Percentiles rank a stretch among this genome's conserved stretches.
Conservation (phyloP, 1,140 invertebrate genomes). For the Penaeus japonicus region DNA sequence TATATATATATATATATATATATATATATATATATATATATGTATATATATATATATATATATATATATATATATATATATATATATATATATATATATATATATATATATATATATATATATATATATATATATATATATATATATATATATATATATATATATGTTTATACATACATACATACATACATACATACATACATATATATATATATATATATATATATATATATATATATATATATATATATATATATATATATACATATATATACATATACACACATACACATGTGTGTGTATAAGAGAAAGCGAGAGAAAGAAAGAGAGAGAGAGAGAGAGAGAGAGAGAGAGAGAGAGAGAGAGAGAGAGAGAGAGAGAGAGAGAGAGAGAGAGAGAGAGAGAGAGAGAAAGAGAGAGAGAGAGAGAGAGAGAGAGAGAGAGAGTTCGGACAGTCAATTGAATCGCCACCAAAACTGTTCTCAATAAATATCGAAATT, state of each 20-base stretch:
- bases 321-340: too few species aligned
- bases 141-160: background rate
- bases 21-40: background rate
- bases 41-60: background rate
- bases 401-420: background rate
- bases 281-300: background rate
- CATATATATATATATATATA: background rate
- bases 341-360: too few species aligned
- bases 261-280: constrained; percentile 21
- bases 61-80: background rate
- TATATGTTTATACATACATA: background rate
- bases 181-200: background rate
- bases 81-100: background rate
- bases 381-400: background rate
- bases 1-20: background rate
- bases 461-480: too few species aligned
- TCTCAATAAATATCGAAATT: too few species aligned
- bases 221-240: background rate
- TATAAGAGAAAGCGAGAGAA: too few species aligned
- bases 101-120: background rate
- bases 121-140: background rate
- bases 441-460: too few species aligned
- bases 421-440: too few species aligned
- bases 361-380: too few species aligned
- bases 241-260: constrained; percentile 19